phyloP scores from a whole-genome alignment of 2,888 invertebrate genomes.

The Cerceris rybyensis region DNA sequence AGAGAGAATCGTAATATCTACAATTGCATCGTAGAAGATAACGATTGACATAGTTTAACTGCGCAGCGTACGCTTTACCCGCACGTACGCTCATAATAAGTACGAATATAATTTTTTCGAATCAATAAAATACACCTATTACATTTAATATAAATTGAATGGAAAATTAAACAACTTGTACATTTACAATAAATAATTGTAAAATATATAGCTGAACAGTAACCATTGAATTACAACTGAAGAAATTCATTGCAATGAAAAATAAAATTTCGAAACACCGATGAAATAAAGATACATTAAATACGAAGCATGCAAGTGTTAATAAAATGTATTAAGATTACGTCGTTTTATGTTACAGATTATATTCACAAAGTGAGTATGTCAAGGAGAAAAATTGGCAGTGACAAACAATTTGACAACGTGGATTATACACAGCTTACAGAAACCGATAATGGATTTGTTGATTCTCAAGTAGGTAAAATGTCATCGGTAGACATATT shows the following conservation, averaged over 20 bases:
- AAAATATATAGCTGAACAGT: background rate
- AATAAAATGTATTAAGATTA: background rate
- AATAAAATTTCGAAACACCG: background rate
- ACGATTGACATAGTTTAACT: slow-evolving; percentile 54
- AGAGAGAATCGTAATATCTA: background rate
- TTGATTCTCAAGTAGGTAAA: slow-evolving; percentile 84
- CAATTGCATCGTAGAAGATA: slow-evolving; percentile 24
- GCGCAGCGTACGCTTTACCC: slow-evolving; percentile 41
- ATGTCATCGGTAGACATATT: background rate
- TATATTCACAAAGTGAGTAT: slow-evolving; percentile 83
- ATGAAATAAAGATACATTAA: background rate
- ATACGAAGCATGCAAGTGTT: background rate
- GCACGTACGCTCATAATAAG: slow-evolving; percentile 33
- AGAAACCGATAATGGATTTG: slow-evolving; percentile 86
- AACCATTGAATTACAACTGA: background rate
- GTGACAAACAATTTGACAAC: slow-evolving; percentile 83
- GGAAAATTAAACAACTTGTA: background rate
- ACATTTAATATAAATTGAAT: background rate
- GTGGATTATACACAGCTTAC: slow-evolving; percentile 85
- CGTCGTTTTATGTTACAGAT: slow-evolving; percentile 66
- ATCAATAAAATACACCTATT: no score
- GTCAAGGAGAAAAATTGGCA: slow-evolving; percentile 84
- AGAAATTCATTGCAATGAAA: background rate
- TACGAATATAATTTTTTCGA: background rate
- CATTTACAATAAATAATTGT: background rate